Percentiles rank a stretch among this genome's conserved stretches.
Evolutionary conservation across 1,140 invertebrate species (phyloP).

Genomic region (Chironomus striatipennis): DNA sequence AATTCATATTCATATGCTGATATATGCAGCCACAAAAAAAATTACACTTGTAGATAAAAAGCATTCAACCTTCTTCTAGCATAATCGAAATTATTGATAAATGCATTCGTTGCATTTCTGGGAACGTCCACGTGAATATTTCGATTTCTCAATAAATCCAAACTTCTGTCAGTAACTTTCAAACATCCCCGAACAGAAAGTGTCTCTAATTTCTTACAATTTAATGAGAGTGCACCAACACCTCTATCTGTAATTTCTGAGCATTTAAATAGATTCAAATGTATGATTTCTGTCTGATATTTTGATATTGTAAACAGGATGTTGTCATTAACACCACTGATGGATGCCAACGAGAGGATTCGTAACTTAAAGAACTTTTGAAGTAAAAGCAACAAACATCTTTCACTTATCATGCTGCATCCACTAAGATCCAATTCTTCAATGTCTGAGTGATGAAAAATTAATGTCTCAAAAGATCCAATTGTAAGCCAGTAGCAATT

Average conservation of each 20-base stretch:
- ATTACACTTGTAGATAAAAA: background rate
- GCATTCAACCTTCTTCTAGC: background rate
- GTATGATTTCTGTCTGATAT: background rate
- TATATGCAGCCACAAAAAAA: too few relatives aligned
- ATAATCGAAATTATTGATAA: background rate
- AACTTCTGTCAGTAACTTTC: background rate
- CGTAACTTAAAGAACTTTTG: background rate
- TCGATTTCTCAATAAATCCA: background rate
- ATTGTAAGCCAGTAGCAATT: background rate
- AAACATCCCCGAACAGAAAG: background rate
- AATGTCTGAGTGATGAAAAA: background rate
- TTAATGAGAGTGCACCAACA: background rate
- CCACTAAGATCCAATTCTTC: background rate
- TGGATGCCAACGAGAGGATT: background rate
- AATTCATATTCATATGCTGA: too few relatives aligned
- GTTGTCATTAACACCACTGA: background rate
- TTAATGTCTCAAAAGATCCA: background rate
- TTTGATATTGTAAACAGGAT: conserved; percentile 5
- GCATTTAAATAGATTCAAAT: background rate
- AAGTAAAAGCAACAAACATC: background rate
- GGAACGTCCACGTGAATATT: background rate
- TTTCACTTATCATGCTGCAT: background rate
- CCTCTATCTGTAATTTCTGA: background rate
- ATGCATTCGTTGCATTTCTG: background rate
- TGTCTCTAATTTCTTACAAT: background rate